Base-by-base conservation (phyloP, 2,888 invertebrate species). In the Baronia brevicornis region DNA sequence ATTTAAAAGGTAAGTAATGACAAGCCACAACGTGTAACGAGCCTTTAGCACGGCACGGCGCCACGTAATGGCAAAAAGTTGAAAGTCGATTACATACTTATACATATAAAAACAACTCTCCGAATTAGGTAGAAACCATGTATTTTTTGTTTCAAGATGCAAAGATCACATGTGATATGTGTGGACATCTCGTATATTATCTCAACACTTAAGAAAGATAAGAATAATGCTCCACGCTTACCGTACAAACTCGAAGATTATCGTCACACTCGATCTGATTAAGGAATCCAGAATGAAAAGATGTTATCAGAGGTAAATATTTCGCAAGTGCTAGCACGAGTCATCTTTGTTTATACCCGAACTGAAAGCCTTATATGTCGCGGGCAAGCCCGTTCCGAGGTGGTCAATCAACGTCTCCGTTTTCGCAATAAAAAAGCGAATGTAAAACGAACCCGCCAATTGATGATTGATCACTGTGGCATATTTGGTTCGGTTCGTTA, bases 401-500 rank as follows among this genome's bases (percentile, higher is more conserved):
- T n/a, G 46, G 49, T 48, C 50, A 49, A 48, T 47, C 54, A 48
- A 65, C 58, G 63, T 62, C 63, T 67, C 54, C 62, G 67, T 70
- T 12, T 65, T 64, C 54, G 46, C 53, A 63, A 64, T 55, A 64
- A 71, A 68, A 30, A 65, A 60, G 54, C 50, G 46, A 46, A 55
- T 66, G 71, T 72, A 71, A 77, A 63, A 64, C 57, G 66, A 75
- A 58, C 53, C n/a, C 56, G 48, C 41, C 48, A 54, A 57, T 48
- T 56, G 52, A 60, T 61, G 69, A 71, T 68, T 69, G 69, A 77
- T 71, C 70, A 67, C 68, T 43, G 56, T 62, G 60, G 74, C 67
- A 68, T 66, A 70, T 73, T 73, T 65, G 68, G 62, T 51, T 60
- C 66, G 68, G 67, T 68, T 60, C 59, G 80, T 68, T 75, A 71